A percentile compares a stretch with the other conserved stretches of the same genome.
These are phyloP conservation scores for Dicrurus megarhynchus DNA, from an alignment of 2,113 vertebrate genomes.

Conservation along the genomic window DNA sequence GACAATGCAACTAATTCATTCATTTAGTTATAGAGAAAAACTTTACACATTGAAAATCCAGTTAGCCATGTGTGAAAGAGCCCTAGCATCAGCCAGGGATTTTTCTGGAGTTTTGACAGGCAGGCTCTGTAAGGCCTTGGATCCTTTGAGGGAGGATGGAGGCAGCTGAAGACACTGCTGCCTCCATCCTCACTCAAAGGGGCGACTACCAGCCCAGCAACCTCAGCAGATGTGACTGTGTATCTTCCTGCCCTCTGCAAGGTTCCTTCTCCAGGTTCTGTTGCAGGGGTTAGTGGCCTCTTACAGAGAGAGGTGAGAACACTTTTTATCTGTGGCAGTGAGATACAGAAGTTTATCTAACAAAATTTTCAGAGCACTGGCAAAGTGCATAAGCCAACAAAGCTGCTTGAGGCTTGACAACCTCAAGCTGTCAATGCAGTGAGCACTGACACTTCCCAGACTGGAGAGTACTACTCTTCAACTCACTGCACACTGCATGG, in stretches of 20 bases:
- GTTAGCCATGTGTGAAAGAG: background rate
- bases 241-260: background rate
- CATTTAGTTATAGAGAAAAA: background rate
- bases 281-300: background rate
- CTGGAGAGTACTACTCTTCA: background rate
- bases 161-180: background rate
- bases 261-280: background rate
- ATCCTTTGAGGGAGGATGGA: background rate
- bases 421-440: background rate
- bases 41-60: background rate
- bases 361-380: background rate
- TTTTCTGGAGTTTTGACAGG: background rate
- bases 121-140: background rate
- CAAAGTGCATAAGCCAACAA: accelerated
- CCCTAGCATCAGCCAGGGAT: background rate
- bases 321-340: background rate
- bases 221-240: background rate
- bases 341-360: background rate
- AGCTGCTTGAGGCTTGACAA: background rate
- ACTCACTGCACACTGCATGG: background rate
- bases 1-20: background rate
- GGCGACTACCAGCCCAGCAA: background rate
- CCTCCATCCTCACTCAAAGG: background rate
- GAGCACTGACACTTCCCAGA: background rate
- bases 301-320: background rate